Conservation (phyloP, 2,113 vertebrate genomes). For the Poicephalus gulielmi region DNA sequence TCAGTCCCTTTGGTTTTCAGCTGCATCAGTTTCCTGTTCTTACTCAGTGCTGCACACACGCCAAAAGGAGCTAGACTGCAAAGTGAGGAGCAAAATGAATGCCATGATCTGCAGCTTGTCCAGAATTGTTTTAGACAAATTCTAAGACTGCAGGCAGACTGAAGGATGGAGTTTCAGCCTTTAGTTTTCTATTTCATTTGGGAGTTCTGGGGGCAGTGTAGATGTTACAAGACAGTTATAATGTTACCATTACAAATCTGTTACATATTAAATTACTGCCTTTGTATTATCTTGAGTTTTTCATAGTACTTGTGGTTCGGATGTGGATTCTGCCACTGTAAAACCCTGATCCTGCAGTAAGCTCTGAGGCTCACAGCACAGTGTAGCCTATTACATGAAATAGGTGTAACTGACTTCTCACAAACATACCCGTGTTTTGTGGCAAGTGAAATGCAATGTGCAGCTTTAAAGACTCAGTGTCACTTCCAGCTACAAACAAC, state of each 20-base stretch:
- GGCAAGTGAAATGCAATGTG: not conserved
- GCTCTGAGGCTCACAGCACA: not conserved
- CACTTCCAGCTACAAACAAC: not conserved
- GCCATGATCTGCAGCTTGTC: not conserved
- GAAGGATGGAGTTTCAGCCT: not conserved
- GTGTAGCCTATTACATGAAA: not conserved
- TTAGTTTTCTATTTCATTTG: not conserved
- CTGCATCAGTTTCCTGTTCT: constrained; percentile 50
- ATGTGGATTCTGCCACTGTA: not conserved
- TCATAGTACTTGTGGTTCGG: not conserved
- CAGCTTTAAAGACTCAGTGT: not conserved
- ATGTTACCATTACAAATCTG: not conserved
- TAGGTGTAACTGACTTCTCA: not conserved
- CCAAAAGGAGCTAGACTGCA: constrained; percentile 18
- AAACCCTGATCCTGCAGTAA: not conserved
- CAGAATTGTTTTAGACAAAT: not conserved
- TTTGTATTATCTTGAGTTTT: not conserved
- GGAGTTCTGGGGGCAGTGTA: not conserved
- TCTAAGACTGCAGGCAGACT: not conserved
- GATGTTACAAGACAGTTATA: not conserved
- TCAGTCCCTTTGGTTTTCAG: constrained; percentile 16
- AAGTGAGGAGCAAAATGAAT: not conserved
- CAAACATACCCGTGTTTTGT: accelerated
- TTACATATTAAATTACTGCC: not conserved
- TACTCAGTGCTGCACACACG: constrained; percentile 8